Percentiles rank a stretch among this genome's conserved stretches.
phyloP scores from a whole-genome alignment of 2,888 invertebrate species.

The Nomada flava region DNA sequence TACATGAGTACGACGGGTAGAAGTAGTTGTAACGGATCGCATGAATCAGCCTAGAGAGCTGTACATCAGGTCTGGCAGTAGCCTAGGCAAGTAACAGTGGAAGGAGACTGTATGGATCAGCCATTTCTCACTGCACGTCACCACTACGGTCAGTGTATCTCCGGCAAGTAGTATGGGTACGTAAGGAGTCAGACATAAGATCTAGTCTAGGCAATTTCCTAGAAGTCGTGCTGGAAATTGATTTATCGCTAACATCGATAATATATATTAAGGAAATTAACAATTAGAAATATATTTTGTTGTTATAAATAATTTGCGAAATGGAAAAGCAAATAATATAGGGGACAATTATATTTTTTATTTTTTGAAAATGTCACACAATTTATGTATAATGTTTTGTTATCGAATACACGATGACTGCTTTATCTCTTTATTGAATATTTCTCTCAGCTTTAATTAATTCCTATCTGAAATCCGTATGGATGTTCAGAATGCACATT shows the following conservation, averaged over 20 bases:
- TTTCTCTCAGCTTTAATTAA: too few species aligned
- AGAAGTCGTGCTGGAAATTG: not conserved
- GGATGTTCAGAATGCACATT: too few species aligned
- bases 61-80: constrained; percentile 52
- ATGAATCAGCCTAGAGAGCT: constrained; percentile 61
- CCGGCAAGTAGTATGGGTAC: constrained; percentile 34
- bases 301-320: not conserved
- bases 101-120: constrained; percentile 61
- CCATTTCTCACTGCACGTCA: constrained; percentile 59
- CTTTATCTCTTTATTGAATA: too few species aligned
- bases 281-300: not conserved
- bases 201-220: constrained; percentile 18
- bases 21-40: constrained; percentile 50
- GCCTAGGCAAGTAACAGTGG: constrained; percentile 42
- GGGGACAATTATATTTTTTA: too few species aligned
- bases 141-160: constrained; percentile 37
- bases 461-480: too few species aligned
- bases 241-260: not conserved
- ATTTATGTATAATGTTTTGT: too few species aligned
- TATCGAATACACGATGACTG: too few species aligned
- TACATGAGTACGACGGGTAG: constrained; percentile 1
- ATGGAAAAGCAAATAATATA: too few species aligned
- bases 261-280: not conserved
- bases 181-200: constrained; percentile 37
- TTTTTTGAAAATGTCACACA: too few species aligned